These are phyloP conservation scores for Masticophis lateralis DNA, from an alignment of 2,797 vertebrate species.

Conservation along the genomic window DNA sequence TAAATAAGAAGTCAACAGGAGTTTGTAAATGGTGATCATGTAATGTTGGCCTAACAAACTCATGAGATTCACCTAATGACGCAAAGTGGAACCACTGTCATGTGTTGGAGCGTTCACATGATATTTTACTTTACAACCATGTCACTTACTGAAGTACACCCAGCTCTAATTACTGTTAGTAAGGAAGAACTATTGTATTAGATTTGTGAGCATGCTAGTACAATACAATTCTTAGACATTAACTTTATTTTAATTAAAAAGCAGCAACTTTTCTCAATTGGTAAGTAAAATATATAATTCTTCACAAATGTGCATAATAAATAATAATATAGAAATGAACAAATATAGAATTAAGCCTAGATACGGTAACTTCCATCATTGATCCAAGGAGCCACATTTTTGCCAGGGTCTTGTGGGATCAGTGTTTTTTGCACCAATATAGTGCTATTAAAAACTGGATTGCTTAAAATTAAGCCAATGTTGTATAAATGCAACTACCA, in stretches of 20 bases:
- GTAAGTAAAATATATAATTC: background rate
- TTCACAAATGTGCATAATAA: background rate
- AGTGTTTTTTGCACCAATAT: slow-evolving; percentile 54
- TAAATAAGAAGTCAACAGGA: background rate
- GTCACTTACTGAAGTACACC: background rate
- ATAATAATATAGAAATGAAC: background rate
- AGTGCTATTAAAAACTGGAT: slow-evolving; percentile 54
- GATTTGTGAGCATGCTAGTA: background rate
- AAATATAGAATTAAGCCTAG: background rate
- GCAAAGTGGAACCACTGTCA: background rate
- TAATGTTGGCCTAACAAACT: background rate
- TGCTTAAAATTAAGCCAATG: slow-evolving; percentile 61
- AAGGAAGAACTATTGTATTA: background rate
- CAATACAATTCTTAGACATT: background rate
- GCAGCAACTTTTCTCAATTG: background rate
- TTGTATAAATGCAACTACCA: slow-evolving; percentile 59
- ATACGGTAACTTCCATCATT: background rate
- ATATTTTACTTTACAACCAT: background rate
- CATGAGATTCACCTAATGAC: background rate
- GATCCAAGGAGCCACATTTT: slow-evolving; percentile 35
- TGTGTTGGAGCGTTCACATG: background rate
- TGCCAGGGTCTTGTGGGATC: slow-evolving; percentile 52
- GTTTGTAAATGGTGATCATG: background rate
- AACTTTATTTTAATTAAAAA: background rate
- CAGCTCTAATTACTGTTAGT: background rate